Conservation (phyloP, 2,113 vertebrate species). For the Microcebus griseorufus region DNA sequence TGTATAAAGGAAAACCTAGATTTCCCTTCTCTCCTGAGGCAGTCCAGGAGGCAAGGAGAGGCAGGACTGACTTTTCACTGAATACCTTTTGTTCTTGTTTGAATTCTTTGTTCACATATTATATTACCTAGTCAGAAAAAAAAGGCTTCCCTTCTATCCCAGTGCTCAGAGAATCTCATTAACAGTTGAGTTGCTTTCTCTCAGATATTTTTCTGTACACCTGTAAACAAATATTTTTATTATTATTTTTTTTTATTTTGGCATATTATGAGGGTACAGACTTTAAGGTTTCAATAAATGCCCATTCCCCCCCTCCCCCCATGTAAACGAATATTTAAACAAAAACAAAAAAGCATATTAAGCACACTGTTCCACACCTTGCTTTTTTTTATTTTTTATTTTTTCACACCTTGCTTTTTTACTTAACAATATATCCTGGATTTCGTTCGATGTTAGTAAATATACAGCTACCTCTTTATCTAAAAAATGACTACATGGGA, state of each 20-base stretch:
- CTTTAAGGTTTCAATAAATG: too few species aligned
- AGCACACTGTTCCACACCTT: not conserved
- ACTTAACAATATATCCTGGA: not conserved
- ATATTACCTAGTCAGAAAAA: not conserved
- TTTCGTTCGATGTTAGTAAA: conserved; percentile 34
- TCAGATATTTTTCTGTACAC: not conserved
- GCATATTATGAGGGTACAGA: too few species aligned
- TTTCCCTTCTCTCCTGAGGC: not conserved
- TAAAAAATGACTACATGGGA: not conserved
- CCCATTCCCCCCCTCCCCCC: too few species aligned
- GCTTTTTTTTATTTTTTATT: too few species aligned
- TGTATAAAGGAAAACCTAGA: conserved; percentile 1
- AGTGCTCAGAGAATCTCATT: not conserved
- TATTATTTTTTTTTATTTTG: too few species aligned
- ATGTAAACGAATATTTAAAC: not conserved
- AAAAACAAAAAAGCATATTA: not conserved
- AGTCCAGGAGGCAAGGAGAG: not conserved
- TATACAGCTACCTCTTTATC: conserved; percentile 44
- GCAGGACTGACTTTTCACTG: not conserved
- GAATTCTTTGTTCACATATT: not conserved
- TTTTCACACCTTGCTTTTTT: not conserved
- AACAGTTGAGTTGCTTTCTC: conserved; percentile 9
- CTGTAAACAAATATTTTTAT: not conserved
- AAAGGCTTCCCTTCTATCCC: not conserved
- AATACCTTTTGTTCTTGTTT: not conserved